Evolutionary conservation across 1,140 invertebrate genomes (phyloP).

Genomic region (Macrobrachium rosenbergii): DNA sequence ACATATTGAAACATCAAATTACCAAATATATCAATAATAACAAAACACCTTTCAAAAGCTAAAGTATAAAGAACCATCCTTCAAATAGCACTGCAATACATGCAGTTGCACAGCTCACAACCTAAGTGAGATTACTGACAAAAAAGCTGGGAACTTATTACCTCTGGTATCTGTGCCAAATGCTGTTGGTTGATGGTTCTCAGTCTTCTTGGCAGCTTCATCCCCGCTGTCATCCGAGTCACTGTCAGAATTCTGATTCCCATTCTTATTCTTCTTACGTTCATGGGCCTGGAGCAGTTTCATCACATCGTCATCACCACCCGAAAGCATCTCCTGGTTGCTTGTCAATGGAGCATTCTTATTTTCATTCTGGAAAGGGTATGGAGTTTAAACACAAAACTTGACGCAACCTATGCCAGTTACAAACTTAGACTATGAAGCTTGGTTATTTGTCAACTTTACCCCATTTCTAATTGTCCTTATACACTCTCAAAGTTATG

Average conservation of each 20-base stretch:
- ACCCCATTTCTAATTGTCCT: too few relatives aligned
- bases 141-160: background rate
- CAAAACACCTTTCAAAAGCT: too few relatives aligned
- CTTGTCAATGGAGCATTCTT: conserved; percentile 29
- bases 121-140: too few relatives aligned
- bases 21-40: too few relatives aligned
- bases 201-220: conserved; percentile 34
- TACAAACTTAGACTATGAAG: background rate
- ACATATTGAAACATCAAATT: too few relatives aligned
- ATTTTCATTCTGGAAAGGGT: conserved; percentile 28
- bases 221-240: conserved; percentile 64
- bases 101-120: too few relatives aligned
- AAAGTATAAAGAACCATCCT: too few relatives aligned
- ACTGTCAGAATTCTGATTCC: conserved; percentile 43
- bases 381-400: background rate
- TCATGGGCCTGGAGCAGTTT: conserved; percentile 53
- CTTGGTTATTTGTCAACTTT: too few relatives aligned
- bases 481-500: too few relatives aligned
- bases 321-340: conserved; percentile 11
- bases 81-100: too few relatives aligned
- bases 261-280: conserved; percentile 57
- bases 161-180: conserved; percentile 28
- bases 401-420: background rate
- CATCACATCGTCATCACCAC: conserved; percentile 47
- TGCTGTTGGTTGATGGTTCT: background rate